phyloP scores from a whole-genome alignment of 2,888 invertebrate species.

The Agrotis ipsilon region DNA sequence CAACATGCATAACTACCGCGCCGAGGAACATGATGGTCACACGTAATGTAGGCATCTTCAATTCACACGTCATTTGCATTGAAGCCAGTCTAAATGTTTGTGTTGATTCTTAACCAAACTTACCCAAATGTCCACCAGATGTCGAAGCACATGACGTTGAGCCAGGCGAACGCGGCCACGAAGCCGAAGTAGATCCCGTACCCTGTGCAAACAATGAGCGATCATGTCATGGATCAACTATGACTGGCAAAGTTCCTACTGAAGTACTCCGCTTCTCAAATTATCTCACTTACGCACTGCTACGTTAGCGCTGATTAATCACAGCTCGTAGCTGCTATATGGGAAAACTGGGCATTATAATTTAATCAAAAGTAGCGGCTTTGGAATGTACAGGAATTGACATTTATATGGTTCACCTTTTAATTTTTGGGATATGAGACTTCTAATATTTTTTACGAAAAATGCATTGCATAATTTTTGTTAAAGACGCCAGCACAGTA shows the following conservation, averaged over 20 bases:
- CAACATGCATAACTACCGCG: constrained; percentile 41
- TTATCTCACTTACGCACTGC: constrained; percentile 47
- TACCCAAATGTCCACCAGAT: constrained; percentile 96
- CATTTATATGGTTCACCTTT: too few relatives aligned
- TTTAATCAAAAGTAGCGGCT: not conserved
- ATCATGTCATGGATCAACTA: constrained; percentile 67
- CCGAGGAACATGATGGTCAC: constrained; percentile 34
- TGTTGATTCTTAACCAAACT: constrained; percentile 80
- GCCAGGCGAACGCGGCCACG: constrained; percentile 94
- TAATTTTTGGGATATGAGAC: too few relatives aligned
- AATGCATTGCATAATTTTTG: too few relatives aligned
- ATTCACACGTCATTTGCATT: constrained; percentile 67
- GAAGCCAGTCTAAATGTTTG: constrained; percentile 64
- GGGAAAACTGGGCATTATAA: constrained; percentile 9
- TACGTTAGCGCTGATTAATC: constrained; percentile 33
- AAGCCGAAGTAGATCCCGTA: constrained; percentile 93
- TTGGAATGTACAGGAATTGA: not conserved
- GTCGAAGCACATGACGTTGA: constrained; percentile 95
- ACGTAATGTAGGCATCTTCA: constrained; percentile 41
- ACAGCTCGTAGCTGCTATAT: constrained; percentile 13
- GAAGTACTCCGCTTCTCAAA: constrained; percentile 61
- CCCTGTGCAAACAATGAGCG: constrained; percentile 89
- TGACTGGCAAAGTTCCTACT: constrained; percentile 60
- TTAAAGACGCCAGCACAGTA: too few relatives aligned
- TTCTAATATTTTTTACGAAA: too few relatives aligned